Conservation (phyloP, 2,113 vertebrate species). For the Elgaria multicarinata region DNA sequence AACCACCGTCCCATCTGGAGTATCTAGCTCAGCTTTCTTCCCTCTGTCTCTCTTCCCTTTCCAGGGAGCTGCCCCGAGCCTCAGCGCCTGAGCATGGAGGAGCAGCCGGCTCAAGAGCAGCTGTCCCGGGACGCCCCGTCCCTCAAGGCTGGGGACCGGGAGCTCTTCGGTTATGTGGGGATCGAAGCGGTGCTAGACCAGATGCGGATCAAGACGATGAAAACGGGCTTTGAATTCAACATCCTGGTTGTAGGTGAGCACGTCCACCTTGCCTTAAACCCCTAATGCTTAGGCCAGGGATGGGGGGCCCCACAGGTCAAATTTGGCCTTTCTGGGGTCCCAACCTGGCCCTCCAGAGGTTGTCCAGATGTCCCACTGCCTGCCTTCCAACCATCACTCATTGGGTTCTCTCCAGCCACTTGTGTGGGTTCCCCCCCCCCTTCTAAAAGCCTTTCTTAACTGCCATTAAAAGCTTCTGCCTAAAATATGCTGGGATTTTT, state of each 20-base stretch:
- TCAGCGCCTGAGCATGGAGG: conserved; percentile 60
- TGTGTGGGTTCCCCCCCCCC: not conserved
- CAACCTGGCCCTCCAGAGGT: not conserved
- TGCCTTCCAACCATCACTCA: too few species aligned
- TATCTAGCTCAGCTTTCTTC: conserved; percentile 7
- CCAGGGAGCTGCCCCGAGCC: conserved; percentile 57
- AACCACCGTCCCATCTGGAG: not conserved
- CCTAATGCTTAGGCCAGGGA: not conserved
- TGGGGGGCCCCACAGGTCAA: not conserved
- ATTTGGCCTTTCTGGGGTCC: not conserved
- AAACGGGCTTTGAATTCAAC: conserved; percentile 94
- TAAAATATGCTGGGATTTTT: too few species aligned
- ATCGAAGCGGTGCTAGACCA: conserved; percentile 95
- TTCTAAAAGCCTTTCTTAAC: not conserved
- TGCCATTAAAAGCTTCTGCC: too few species aligned
- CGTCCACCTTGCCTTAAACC: fast-evolving
- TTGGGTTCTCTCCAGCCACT: too few species aligned
- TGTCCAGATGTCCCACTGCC: not conserved
- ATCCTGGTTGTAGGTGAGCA: conserved; percentile 97
- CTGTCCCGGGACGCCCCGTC: not conserved
- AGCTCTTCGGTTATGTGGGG: conserved; percentile 89
- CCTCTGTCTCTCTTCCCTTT: not conserved
- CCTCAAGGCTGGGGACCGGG: conserved; percentile 51
- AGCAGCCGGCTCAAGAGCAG: conserved; percentile 45
- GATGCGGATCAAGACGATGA: conserved; percentile 95